Base-by-base conservation (phyloP, 2,797 vertebrate species). In the Diplodus sargus region DNA sequence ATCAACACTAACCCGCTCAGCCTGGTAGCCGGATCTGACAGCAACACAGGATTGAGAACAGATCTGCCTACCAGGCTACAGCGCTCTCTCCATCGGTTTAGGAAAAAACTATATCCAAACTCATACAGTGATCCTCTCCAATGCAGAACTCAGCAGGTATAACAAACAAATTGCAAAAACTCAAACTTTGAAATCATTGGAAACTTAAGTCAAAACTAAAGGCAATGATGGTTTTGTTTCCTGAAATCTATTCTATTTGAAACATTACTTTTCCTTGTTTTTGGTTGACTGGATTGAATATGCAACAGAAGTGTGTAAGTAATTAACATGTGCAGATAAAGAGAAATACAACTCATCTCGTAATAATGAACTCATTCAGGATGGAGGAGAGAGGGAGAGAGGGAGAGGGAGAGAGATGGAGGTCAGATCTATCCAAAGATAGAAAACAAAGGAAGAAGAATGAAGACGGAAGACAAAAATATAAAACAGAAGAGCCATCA, bases 331-430 rank as follows among this genome's bases (percentile, higher is more conserved):
- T 96, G 95, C 94, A 94, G 91, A 92, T 94, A 95, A 95, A 94
- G 93, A 95, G 90, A 95, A 95, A 95, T 90, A 95, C 94, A 96
- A 95, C 94, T 95, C 93, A 96, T 95, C 92, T 94, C 76, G 84
- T 93, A 95, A 94, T 94, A 95, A 96, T 91, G 92, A 96, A 96
- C 94, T 95, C 88, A 96, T 94, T 95, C 85, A 95, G 94, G 92
- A 95, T 96, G 95, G 92, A 95, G 93, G 93, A 93, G 88, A 92
- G 84, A 91, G 89, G 90, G 90, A 93, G 83, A 92, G 83, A 92
- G 90, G 86, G 91, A 90, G 45, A 94, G 90, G 91, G 91, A 93
- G 84, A 94, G 86, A 93, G 87, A 92, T 93, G 92, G 80, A 92
- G 91, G 90, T 91, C 87, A 94, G 91, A 91, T 94, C 94, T 93